Evolutionary conservation across 1,140 invertebrate species (phyloP), one percentile per base, ranked within the genome.

Genomic region (Babylonia areolata): DNA sequence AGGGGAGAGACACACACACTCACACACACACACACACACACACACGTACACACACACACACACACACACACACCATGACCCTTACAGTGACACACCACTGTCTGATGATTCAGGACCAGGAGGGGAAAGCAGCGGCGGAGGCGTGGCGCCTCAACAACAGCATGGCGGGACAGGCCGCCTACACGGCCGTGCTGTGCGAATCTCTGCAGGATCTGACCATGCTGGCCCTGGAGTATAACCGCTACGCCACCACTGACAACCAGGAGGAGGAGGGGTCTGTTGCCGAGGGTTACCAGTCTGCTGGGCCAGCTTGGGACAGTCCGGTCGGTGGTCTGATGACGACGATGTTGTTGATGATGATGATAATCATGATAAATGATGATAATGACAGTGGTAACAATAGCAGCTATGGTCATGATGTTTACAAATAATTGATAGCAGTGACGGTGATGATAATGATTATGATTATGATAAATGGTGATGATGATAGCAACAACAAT

Each of bases 81-180:
- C n/a, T n/a, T n/a, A n/a, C n/a, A n/a, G n/a, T n/a, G n/a, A n/a
- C n/a, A n/a, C n/a, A n/a, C n/a, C n/a, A n/a, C n/a, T n/a, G n/a
- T n/a, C n/a, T n/a, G n/a, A 2, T 51, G 46, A 17, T 12, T 64
- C 75, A 77, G 75, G 75, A 80, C 17, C 20, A 39, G 11, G 78
- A 31, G 31, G 78, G 78, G 31, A 79, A 28, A 5, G 89, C 88
- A 73, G 69, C 92, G 3, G 90, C 87, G 15, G 91, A 92, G 39
- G 85, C 90, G 23, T 93, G 93, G 93, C 84, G 89, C 37, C 88
- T 93, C 88, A 86, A 92, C 37, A 91, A 93, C 88, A 91, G 91
- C 39, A 87, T 91, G 58, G 91, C 91, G 20, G 90, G 85, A 2
- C 89, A 91, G 83, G 87, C 91, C 9, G 92, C 92, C 75, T 93